Conservation (phyloP, 2,113 vertebrate genomes). For the Phrynosoma platyrhinos region DNA sequence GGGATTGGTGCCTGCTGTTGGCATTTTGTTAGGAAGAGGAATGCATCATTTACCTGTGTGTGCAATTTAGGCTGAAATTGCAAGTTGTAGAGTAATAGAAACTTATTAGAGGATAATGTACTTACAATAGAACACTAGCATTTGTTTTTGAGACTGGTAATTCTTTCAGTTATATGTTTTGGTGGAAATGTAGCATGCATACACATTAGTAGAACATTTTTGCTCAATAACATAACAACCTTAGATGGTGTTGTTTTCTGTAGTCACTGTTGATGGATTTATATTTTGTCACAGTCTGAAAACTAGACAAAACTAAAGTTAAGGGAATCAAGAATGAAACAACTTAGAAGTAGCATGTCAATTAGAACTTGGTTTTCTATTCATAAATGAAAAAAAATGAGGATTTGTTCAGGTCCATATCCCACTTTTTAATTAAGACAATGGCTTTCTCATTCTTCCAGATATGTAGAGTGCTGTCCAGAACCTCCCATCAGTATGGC, state of each 20-base stretch:
- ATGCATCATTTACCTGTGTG: background rate
- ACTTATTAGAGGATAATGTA: background rate
- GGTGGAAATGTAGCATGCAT: background rate
- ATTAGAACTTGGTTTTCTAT: conserved; percentile 14
- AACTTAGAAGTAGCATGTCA: too few relatives aligned
- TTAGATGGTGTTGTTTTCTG: background rate
- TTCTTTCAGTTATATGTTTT: background rate
- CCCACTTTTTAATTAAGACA: conserved; percentile 5
- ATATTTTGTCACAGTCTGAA: too few relatives aligned
- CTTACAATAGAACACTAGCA: background rate
- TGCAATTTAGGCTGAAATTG: background rate
- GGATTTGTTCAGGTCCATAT: background rate
- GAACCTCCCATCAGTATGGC: conserved; percentile 85
- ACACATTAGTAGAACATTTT: background rate
- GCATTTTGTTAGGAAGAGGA: background rate
- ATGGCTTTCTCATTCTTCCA: conserved; percentile 65
- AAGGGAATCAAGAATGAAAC: too few relatives aligned
- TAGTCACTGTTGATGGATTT: too few relatives aligned
- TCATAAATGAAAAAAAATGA: background rate
- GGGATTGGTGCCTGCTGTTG: background rate
- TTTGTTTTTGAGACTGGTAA: background rate
- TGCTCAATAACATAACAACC: background rate
- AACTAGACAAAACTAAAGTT: too few relatives aligned
- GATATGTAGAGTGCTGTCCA: conserved; percentile 83
- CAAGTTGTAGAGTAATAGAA: background rate